These are phyloP conservation scores for Sebastes cheni DNA, from an alignment of 2,797 vertebrate species.

Conservation along the genomic window DNA sequence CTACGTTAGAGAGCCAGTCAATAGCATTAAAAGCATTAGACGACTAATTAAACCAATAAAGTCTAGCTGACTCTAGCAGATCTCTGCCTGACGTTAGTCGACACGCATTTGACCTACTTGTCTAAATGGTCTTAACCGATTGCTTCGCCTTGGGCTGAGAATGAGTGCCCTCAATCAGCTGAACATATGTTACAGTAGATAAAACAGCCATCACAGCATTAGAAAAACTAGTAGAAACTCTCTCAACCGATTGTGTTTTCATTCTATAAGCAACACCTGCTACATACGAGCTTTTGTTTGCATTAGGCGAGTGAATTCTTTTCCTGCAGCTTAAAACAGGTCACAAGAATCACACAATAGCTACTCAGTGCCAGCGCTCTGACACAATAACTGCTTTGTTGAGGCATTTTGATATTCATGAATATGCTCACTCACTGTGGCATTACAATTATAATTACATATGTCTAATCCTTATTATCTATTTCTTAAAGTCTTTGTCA, in stretches of 20 bases:
- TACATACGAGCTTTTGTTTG: background rate
- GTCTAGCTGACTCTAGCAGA: slow-evolving; percentile 31
- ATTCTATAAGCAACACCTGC: background rate
- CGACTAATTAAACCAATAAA: slow-evolving; percentile 69
- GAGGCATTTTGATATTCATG: slow-evolving; percentile 66
- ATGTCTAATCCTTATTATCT: slow-evolving; percentile 73
- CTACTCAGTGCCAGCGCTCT: background rate
- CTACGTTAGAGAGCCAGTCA: slow-evolving; percentile 46
- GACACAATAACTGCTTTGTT: slow-evolving; percentile 52
- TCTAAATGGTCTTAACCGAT: slow-evolving; percentile 36
- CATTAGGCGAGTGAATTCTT: background rate
- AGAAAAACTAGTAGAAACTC: background rate
- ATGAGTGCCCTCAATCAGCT: slow-evolving; percentile 17
- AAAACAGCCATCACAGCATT: background rate
- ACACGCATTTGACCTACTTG: slow-evolving; percentile 43
- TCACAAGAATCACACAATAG: slow-evolving; percentile 28
- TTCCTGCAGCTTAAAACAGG: slow-evolving; percentile 27
- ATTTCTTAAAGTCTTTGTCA: slow-evolving; percentile 50
- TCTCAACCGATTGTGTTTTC: background rate
- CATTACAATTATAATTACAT: slow-evolving; percentile 70
- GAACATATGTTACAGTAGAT: slow-evolving; percentile 10
- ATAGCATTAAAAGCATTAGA: slow-evolving; percentile 50
- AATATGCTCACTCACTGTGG: slow-evolving; percentile 69
- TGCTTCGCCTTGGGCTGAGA: slow-evolving; percentile 13
- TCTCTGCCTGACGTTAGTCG: slow-evolving; percentile 32